Evolutionary conservation across 2,113 vertebrate genomes (phyloP).

Genomic region (Hippocampus guttulatus): DNA sequence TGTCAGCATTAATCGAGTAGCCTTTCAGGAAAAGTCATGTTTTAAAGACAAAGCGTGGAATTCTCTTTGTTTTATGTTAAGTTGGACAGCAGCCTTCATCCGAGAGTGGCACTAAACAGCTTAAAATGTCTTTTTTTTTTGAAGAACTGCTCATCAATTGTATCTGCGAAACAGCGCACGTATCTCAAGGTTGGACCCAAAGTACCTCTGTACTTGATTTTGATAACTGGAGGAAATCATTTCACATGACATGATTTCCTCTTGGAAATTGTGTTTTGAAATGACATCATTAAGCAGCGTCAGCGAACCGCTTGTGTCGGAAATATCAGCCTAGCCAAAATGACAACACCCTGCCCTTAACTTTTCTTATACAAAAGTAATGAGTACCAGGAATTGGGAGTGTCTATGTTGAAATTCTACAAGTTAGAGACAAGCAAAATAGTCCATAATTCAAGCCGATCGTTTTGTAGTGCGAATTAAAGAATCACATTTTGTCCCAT

Average conservation of each 20-base stretch:
- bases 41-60: too few species aligned
- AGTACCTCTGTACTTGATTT: too few species aligned
- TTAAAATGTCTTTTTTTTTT: too few species aligned
- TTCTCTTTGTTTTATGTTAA: too few species aligned
- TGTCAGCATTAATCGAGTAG: too few species aligned
- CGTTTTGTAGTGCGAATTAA: slow-evolving; percentile 50
- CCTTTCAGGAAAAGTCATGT: too few species aligned
- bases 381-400: not conserved
- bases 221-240: not conserved
- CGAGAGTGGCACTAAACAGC: too few species aligned
- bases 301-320: not conserved
- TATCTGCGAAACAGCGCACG: too few species aligned
- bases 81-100: too few species aligned
- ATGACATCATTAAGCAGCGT: not conserved
- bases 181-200: too few species aligned
- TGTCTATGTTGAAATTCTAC: not conserved
- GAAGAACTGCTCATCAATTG: too few species aligned
- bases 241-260: not conserved
- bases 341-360: not conserved
- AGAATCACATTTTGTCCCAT: slow-evolving; percentile 43
- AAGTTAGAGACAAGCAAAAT: not conserved
- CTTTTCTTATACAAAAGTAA: not conserved
- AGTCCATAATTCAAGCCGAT: slow-evolving; percentile 59
- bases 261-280: not conserved
- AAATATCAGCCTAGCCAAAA: not conserved